Percentiles rank a stretch among this genome's conserved stretches.
Evolutionary conservation across 1,140 invertebrate species (phyloP).

Genomic region (Zophobas morio): DNA sequence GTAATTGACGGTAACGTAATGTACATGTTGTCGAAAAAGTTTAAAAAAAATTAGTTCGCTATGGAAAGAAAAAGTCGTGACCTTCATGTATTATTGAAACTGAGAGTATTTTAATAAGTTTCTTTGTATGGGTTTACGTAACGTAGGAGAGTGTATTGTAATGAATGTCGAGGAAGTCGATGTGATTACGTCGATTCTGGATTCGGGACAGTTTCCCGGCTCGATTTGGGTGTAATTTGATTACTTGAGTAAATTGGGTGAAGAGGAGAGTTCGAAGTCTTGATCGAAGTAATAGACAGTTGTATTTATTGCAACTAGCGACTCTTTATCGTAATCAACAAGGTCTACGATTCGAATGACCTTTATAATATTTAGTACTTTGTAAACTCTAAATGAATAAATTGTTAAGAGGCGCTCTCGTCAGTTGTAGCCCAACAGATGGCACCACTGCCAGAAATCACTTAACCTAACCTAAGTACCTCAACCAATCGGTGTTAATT

Average conservation of each 20-base stretch:
- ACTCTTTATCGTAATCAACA: too few species aligned
- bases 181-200: not conserved
- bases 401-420: too few species aligned
- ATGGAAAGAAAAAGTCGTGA: conserved; percentile 1
- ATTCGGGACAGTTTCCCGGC: not conserved
- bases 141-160: conserved; percentile 7
- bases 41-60: not conserved
- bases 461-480: too few species aligned
- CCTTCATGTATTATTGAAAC: conserved; percentile 24
- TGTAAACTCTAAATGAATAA: not conserved
- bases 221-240: not conserved
- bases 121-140: conserved; percentile 24
- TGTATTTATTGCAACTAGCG: too few species aligned
- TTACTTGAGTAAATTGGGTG: too few species aligned
- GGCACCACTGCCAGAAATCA: too few species aligned
- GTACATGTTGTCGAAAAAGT: not conserved
- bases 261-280: too few species aligned
- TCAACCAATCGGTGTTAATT: too few species aligned
- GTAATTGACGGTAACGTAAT: not conserved
- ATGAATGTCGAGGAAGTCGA: conserved; percentile 29
- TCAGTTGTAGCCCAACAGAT: too few species aligned
- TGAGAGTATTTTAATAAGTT: conserved; percentile 30
- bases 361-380: not conserved
- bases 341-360: too few species aligned
- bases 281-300: too few species aligned